Evolutionary conservation across 2,113 vertebrate species (phyloP).

Genomic region (Podarcis cretensis): DNA sequence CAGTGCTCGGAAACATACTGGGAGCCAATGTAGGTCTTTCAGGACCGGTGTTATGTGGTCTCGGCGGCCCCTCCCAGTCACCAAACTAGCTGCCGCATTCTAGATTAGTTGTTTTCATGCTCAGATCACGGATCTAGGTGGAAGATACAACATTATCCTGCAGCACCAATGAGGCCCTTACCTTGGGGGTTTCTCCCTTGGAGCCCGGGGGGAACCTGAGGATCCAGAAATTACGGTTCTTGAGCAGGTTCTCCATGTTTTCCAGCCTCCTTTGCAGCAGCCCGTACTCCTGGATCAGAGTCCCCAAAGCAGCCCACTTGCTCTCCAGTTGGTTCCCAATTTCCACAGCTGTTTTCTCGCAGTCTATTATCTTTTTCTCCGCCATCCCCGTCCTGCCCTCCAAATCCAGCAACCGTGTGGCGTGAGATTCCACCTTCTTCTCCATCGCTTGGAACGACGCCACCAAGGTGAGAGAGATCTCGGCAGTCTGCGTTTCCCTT

Average conservation of each 20-base stretch:
- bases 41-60: too few species aligned
- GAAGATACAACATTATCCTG: not conserved
- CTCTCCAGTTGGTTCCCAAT: constrained; percentile 76
- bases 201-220: constrained; percentile 73
- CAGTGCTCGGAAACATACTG: too few species aligned
- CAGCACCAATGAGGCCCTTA: constrained; percentile 25
- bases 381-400: constrained; percentile 69
- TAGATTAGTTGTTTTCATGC: not conserved
- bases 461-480: constrained; percentile 73
- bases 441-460: constrained; percentile 74
- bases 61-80: too few species aligned
- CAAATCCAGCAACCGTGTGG: constrained; percentile 70
- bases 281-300: constrained; percentile 79
- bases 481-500: constrained; percentile 66
- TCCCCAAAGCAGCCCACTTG: constrained; percentile 75
- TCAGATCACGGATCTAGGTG: fast-evolving
- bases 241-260: constrained; percentile 79
- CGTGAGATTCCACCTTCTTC: constrained; percentile 73
- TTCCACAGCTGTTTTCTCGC: constrained; percentile 71
- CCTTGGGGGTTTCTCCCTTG: constrained; percentile 75
- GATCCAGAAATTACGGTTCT: constrained; percentile 79
- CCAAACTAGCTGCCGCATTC: too few species aligned
- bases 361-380: constrained; percentile 76
- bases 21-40: too few species aligned
- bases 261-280: constrained; percentile 75